Base-by-base conservation (phyloP, 2,113 vertebrate genomes). In the Nycticorax nycticorax region DNA sequence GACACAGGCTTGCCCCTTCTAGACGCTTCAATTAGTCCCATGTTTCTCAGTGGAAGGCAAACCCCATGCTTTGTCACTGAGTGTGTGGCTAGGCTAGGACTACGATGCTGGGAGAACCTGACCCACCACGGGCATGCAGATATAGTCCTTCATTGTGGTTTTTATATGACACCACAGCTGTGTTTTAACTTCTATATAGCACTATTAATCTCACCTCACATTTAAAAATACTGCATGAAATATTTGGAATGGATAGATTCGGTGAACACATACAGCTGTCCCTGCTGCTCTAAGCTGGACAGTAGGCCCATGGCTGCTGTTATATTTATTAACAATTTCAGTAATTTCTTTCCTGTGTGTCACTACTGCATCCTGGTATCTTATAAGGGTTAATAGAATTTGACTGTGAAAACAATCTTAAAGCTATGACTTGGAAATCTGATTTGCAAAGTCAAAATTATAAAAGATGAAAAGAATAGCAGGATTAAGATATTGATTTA, bases 1-100 rank as follows among this genome's bases (percentile, higher is more conserved):
- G 37, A 9, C 24, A 74, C 3, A 57, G 16, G 12, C 13, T 14
- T 69, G n/a, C 24, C 4, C 4, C 3, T 11, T 37, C 7, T 12
- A 6, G 3, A 5, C 3, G 1, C 13, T 48, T 53, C 45, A 35
- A 2, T 1, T 3, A 69, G 45, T 20, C 13, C 32, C 33, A 18
- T 16, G 2, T 10, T 71, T 8, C 47, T 37, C 20, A 19, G 5
- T 1, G 1, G 4, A 37, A 74, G 72, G 12, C 7, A 71, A 71
- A n/a, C 2, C 2, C 8, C 14, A 32, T 57, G 15, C 3, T 57
- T 7, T n/a, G 23, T 9, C n/a, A 47, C 4, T 26, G 45, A 53
- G 48, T 2, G 1, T 63, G 17, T 50, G 20, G 5, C 48, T 7
- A 39, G 32, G 45, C 28, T 80, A 27, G 57, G 39, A 81, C 2